A percentile compares a stretch with the other conserved stretches of the same genome.
Conservation (phyloP, 2,797 vertebrate species). For the Amniataba percoides region DNA sequence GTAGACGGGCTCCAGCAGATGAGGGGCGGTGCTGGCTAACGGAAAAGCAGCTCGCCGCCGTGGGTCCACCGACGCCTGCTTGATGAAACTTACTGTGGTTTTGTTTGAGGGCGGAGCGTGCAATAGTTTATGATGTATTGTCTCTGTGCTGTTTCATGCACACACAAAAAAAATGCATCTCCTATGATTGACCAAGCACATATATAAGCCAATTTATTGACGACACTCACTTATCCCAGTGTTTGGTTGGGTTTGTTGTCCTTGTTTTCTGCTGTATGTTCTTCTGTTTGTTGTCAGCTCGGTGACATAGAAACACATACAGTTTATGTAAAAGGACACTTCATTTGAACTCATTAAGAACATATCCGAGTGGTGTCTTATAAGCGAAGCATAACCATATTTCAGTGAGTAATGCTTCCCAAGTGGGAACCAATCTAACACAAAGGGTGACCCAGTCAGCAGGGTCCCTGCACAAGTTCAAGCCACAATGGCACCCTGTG, state of each 20-base stretch:
- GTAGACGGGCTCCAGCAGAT: slow-evolving; percentile 68
- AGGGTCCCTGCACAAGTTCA: slow-evolving; percentile 76
- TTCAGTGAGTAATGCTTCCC: slow-evolving; percentile 80
- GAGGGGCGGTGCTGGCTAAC: slow-evolving; percentile 71
- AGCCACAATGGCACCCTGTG: slow-evolving; percentile 78
- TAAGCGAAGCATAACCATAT: slow-evolving; percentile 78
- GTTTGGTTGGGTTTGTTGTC: slow-evolving; percentile 30
- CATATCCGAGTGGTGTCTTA: slow-evolving; percentile 59
- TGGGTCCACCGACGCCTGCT: slow-evolving; percentile 33
- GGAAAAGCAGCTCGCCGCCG: slow-evolving; percentile 24
- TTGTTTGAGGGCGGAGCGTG: slow-evolving; percentile 62
- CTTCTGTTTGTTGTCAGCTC: slow-evolving; percentile 23
- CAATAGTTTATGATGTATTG: slow-evolving; percentile 75
- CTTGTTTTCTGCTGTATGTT: slow-evolving; percentile 48
- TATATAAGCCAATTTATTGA: slow-evolving; percentile 61
- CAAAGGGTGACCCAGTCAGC: slow-evolving; percentile 78
- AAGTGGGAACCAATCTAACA: slow-evolving; percentile 81
- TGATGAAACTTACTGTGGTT: slow-evolving; percentile 75
- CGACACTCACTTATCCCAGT: slow-evolving; percentile 28
- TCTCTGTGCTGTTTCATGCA: slow-evolving; percentile 53
- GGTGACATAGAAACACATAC: slow-evolving; percentile 15
- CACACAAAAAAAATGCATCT: slow-evolving; percentile 52
- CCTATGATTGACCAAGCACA: slow-evolving; percentile 66
- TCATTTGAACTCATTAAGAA: slow-evolving; percentile 13
- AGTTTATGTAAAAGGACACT: slow-evolving; percentile 6